Conservation (phyloP, 2,113 vertebrate genomes). For the Phyllostomus discolor region DNA sequence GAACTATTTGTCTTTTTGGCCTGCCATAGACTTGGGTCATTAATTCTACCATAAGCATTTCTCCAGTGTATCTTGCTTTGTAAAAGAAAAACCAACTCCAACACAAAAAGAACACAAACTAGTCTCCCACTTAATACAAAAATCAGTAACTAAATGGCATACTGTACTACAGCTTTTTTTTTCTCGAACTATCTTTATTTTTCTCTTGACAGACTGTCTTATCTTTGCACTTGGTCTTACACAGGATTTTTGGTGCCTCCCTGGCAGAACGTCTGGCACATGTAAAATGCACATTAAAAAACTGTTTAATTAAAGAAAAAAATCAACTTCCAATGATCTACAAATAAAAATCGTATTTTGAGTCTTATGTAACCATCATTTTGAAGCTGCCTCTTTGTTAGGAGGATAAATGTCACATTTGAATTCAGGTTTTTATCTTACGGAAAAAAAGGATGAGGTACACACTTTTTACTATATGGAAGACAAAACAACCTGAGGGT, state of each 20-base stretch:
- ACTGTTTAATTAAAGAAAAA: constrained; percentile 17
- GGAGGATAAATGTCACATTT: not conserved
- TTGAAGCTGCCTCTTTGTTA: constrained; percentile 12
- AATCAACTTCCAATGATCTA: constrained; percentile 14
- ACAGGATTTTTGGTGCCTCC: not conserved
- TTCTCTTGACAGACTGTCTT: not conserved
- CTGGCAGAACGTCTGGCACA: not conserved
- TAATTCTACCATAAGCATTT: not conserved
- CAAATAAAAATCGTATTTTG: constrained; percentile 30
- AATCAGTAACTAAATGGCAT: not conserved
- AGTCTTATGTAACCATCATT: constrained; percentile 11
- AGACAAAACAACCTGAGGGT: not conserved
- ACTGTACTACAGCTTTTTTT: not conserved
- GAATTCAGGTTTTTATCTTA: constrained; percentile 15
- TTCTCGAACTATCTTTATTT: not conserved
- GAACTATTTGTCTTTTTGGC: not conserved
- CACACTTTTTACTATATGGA: constrained; percentile 8
- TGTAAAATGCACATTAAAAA: not conserved
- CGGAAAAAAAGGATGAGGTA: not conserved
- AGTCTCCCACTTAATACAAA: not conserved
- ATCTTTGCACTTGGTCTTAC: not conserved
- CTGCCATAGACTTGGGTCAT: not conserved
- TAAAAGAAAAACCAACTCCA: not conserved
- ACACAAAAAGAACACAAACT: not conserved
- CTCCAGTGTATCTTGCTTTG: not conserved